Conservation (phyloP, 1,140 invertebrate species). For the Ectropis grisescens region DNA sequence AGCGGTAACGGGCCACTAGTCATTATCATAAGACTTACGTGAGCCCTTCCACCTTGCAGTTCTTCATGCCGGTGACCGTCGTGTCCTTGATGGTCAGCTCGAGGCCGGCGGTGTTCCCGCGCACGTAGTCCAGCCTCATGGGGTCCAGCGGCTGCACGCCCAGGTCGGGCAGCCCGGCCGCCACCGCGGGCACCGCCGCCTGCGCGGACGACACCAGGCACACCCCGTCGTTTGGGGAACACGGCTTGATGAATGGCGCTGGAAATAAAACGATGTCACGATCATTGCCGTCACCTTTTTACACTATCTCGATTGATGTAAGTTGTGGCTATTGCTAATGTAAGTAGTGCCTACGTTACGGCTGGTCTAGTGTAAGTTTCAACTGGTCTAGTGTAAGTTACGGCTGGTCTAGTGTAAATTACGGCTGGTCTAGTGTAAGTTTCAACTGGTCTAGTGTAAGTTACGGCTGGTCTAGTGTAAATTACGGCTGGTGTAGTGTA, state of each 20-base stretch:
- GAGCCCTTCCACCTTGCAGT: conserved; percentile 22
- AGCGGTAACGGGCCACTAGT: too few species aligned
- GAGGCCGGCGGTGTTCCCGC: conserved; percentile 26
- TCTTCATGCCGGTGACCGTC: conserved; percentile 30
- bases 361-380: too few species aligned
- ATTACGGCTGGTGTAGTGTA: too few species aligned
- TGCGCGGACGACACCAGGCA: conserved; percentile 31
- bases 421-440: too few species aligned
- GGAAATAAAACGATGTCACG: conserved; percentile 3
- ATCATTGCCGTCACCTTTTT: not conserved
- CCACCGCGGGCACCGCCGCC: conserved; percentile 25
- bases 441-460: too few species aligned
- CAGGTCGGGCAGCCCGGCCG: conserved; percentile 29
- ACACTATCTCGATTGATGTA: too few species aligned
- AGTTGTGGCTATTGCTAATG: too few species aligned
- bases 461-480: too few species aligned
- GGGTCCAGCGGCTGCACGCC: conserved; percentile 37
- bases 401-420: too few species aligned
- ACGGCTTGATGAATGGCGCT: conserved; percentile 44
- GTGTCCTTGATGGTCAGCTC: conserved; percentile 36
- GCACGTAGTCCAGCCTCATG: conserved; percentile 23
- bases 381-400: too few species aligned
- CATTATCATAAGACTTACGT: too few species aligned
- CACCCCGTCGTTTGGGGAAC: conserved; percentile 24
- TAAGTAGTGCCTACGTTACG: too few species aligned